Evolutionary conservation across 2,888 invertebrate species (phyloP), one percentile per base, ranked within the genome.

Genomic region (Pammene aurita): DNA sequence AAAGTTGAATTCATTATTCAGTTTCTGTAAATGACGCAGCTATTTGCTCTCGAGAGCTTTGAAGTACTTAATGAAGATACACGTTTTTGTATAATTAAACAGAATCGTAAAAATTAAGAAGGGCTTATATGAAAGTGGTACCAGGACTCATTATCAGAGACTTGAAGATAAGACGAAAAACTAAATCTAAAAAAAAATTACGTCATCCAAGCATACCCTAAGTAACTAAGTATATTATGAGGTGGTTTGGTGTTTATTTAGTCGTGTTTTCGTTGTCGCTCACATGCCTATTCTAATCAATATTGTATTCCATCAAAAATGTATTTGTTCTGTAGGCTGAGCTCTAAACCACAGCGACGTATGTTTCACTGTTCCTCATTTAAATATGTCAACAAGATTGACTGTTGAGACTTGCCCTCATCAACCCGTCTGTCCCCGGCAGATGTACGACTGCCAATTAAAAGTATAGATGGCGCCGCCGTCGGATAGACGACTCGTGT

Each of bases 401-500:
- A 79, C 63, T 38, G 55, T 42, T 35, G 41, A 72, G 75, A 78
- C 82, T 83, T 84, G 84, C 75, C 74, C 82, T 81, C 82, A 81
- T 83, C 81, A 83, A 81, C 84, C 78, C 84, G 84, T 84, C 84
- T 81, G 80, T 71, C 81, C 81, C 80, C 81, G 84, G 76, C 81
- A 81, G 85, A 90, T 90, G 86, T 87, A 88, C 79, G 73, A 75
- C 81, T 83, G 84, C 87, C 91, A 90, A 92, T 92, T 90, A 90
- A 89, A 89, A 87, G 83, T 89, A 88, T 87, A 84, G 87, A 90
- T 87, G 85, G 87, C 81, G 83, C 80, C 78, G 79, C 76, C 80
- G 80, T 89, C 84, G 83, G 84, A 88, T 87, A 82, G 80, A 74
- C 72, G 66, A 73, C 80, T 80, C 80, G 81, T 83, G 77, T 73